Base-by-base conservation (phyloP, 2,888 invertebrate species). In the Acrobeloides nanus region DNA sequence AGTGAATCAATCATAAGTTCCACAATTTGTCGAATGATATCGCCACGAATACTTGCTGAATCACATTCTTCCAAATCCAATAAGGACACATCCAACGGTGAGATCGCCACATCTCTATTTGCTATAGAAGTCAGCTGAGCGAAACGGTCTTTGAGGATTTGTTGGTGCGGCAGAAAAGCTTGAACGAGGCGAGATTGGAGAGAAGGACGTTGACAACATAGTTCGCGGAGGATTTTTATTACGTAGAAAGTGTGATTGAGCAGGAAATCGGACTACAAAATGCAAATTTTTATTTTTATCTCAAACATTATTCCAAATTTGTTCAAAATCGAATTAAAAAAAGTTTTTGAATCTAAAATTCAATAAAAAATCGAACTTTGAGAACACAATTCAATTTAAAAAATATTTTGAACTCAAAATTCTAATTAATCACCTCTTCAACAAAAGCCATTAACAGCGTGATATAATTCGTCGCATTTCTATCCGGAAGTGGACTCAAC, bases 21-120 rank as follows among this genome's bases (percentile, higher is more conserved):
- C 20, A 66, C 37, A n/a, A 67, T 25, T 7, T 58, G 31, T 21
- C 66, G 51, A n/a, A 61, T 60, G 1, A 62, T 61, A 51, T 67
- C 68, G 20, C 68, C 68, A 7, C 64, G 51, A 24, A 61, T 18
- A 24, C 53, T 21, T 3, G 46, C 31, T 12, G 32, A 23, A 6
- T 38, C n/a, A 5, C 21, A 8, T 4, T 53, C 52, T 4, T 42
- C 18, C 29, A 59, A 10, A 29, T 46, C 47, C 27, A 35, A 41
- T 8, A 38, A 42, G 18, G 45, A 34, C 24, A 61, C 23, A 38
- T 58, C 62, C 15, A 26, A 25, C 18, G 38, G 38, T 17, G 38
- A 29, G 20, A 64, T 32, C 5, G 42, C 34, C 15, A 58, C 40
- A 12, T 61, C 46, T n/a, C 46, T 32, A 17, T 40, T 21, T 10